phyloP scores from a whole-genome alignment of 1,140 invertebrate species.

The Oncopodura yosiiana region DNA sequence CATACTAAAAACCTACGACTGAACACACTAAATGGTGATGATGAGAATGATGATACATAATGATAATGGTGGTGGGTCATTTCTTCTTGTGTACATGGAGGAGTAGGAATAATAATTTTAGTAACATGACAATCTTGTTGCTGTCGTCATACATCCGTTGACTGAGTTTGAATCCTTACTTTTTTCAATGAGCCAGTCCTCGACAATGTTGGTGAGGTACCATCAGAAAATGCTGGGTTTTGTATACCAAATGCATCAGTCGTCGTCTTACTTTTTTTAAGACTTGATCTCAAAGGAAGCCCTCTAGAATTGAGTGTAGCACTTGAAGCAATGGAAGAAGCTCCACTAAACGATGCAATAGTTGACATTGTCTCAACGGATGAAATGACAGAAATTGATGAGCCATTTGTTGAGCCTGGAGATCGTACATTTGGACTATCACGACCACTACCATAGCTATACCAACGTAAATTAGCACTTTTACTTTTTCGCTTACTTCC shows the following conservation, averaged over 20 bases:
- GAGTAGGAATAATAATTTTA: too few species aligned
- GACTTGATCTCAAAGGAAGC: conserved; percentile 63
- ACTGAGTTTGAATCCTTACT: conserved; percentile 76
- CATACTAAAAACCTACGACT: too few species aligned
- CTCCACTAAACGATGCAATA: not conserved
- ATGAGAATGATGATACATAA: too few species aligned
- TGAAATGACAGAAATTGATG: conserved; percentile 9
- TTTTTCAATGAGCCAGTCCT: conserved; percentile 73
- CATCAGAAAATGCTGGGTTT: conserved; percentile 70
- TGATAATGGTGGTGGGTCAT: too few species aligned
- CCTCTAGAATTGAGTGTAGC: conserved; percentile 51
- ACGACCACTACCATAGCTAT: too few species aligned
- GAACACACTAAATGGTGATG: too few species aligned
- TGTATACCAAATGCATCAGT: conserved; percentile 59
- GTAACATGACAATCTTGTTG: too few species aligned
- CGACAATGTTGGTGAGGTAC: conserved; percentile 63
- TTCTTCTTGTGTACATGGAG: too few species aligned
- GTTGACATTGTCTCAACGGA: conserved; percentile 12
- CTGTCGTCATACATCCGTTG: conserved; percentile 70
- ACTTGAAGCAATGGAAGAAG: conserved; percentile 15
- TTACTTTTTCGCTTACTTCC: conserved; percentile 5
- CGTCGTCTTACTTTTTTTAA: conserved; percentile 63
- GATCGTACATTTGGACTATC: conserved; percentile 22
- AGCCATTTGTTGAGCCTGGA: conserved; percentile 6
- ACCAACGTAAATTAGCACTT: conserved; percentile 13